Percentiles rank a stretch among this genome's conserved stretches.
Conservation (phyloP, 2,888 invertebrate species). For the Heliconius erato region DNA sequence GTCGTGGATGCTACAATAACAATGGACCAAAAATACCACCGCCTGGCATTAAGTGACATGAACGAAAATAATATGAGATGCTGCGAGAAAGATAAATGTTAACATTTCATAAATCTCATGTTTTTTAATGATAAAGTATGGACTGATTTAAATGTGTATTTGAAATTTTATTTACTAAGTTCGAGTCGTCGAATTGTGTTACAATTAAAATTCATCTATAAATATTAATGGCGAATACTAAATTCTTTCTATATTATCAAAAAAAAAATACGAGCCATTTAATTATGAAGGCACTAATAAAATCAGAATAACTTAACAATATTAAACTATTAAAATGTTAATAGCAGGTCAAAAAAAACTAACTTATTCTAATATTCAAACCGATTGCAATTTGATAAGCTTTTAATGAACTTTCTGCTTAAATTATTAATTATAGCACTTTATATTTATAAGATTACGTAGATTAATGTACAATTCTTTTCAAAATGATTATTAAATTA, state of each 20-base stretch:
- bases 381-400: conserved; percentile 19
- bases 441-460: conserved; percentile 7
- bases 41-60: conserved; percentile 62
- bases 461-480: conserved; percentile 31
- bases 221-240: neutral
- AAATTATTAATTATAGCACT: neutral
- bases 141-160: conserved; percentile 4
- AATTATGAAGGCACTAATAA: conserved; percentile 18
- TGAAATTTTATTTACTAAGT: neutral
- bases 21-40: conserved; percentile 78
- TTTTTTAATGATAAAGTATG: conserved; percentile 41
- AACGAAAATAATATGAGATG: conserved; percentile 68
- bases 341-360: neutral
- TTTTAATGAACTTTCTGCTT: neutral
- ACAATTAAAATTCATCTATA: neutral
- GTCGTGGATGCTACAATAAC: conserved; percentile 81
- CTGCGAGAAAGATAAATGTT: conserved; percentile 53
- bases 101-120: conserved; percentile 42
- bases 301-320: conserved; percentile 6
- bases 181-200: neutral
- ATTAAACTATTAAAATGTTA: conserved; percentile 6
- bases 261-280: neutral
- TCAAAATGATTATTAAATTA: conserved; percentile 39
- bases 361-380: conserved; percentile 15
- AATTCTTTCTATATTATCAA: neutral